Evolutionary conservation across 2,113 vertebrate genomes (phyloP).

Genomic region (Pimephales promelas): DNA sequence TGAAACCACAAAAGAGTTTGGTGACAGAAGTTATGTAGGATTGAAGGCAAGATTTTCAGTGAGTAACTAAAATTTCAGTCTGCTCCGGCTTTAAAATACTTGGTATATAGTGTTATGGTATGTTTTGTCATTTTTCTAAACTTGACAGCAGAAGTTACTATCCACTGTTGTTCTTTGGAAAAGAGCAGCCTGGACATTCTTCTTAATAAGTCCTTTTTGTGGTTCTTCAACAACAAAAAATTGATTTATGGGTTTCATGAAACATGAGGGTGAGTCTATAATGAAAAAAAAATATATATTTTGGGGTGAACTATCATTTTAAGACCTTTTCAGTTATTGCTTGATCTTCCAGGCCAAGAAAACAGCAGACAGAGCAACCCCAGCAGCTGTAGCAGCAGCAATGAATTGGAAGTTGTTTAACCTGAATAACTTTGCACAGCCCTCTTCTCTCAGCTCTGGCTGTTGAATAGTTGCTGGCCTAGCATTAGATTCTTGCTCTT

Average conservation of each 20-base stretch:
- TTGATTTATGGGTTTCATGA: background rate
- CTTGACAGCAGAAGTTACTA: background rate
- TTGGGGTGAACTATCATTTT: background rate
- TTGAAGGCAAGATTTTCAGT: too few relatives aligned
- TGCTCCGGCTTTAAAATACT: background rate
- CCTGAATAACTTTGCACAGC: background rate
- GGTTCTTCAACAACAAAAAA: background rate
- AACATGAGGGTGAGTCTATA: background rate
- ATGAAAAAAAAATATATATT: background rate
- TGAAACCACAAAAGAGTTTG: background rate
- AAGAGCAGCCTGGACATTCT: background rate
- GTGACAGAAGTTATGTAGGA: background rate
- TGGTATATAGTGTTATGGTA: background rate
- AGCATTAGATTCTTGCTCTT: constrained; percentile 25
- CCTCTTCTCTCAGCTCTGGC: constrained; percentile 29
- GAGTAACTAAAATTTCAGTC: background rate
- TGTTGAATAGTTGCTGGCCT: background rate
- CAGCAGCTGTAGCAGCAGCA: constrained; percentile 64
- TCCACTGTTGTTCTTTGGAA: background rate
- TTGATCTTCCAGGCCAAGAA: constrained; percentile 69
- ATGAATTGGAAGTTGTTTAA: constrained; percentile 56
- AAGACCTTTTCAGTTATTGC: constrained; percentile 50
- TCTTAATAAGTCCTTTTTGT: background rate
- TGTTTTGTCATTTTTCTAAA: background rate
- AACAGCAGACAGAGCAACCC: constrained; percentile 61